phyloP scores from a whole-genome alignment of 2,113 vertebrate genomes.

The Podarcis raffonei region DNA sequence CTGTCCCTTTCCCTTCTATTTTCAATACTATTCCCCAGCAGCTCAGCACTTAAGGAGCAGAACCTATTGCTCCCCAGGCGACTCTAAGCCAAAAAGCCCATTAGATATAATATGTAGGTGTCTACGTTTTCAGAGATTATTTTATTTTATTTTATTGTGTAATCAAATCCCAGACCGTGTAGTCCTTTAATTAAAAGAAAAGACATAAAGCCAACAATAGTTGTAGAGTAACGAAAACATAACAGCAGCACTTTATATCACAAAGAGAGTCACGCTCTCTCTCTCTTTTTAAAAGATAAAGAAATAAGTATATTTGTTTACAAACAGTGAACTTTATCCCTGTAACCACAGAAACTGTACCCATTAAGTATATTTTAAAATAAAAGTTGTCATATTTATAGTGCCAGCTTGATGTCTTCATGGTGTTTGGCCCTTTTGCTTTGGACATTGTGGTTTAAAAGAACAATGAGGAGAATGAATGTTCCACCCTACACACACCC shows the following conservation, averaged over 20 bases:
- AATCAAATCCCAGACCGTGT: conserved; percentile 35
- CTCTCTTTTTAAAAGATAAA: conserved; percentile 25
- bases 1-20: neutral
- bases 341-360: conserved; percentile 59
- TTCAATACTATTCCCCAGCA: neutral
- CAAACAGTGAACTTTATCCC: conserved; percentile 69
- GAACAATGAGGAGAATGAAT: neutral
- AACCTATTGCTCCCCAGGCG: conserved; percentile 17
- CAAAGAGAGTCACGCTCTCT: conserved; percentile 58
- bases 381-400: conserved; percentile 82
- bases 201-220: conserved; percentile 38
- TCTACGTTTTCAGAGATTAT: conserved; percentile 59
- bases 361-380: conserved; percentile 73
- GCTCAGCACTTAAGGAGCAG: neutral
- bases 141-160: conserved; percentile 31
- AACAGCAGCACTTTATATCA: conserved; percentile 72
- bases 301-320: conserved; percentile 66
- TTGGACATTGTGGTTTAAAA: neutral
- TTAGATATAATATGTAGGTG: conserved; percentile 59
- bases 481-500: no score
- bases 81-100: neutral
- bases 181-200: conserved; percentile 12
- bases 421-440: conserved; percentile 41
- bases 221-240: conserved; percentile 70
- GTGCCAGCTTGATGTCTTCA: conserved; percentile 40